Percentiles rank a stretch among this genome's conserved stretches.
Conservation (phyloP, 2,113 vertebrate species). For the Oryzias curvinotus region DNA sequence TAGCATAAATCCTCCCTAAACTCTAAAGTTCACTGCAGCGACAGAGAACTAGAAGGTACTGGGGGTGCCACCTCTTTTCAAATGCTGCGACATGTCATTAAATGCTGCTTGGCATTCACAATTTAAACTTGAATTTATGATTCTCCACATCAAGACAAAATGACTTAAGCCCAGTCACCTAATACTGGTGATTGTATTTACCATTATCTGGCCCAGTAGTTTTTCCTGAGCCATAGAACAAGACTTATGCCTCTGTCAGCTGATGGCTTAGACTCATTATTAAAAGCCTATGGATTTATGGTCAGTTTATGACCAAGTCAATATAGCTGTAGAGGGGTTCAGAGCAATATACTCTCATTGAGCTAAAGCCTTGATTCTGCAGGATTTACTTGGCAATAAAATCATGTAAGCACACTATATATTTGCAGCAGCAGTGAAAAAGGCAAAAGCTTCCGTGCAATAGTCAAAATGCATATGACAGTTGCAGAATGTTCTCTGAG, state of each 20-base stretch:
- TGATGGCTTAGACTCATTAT: conserved; percentile 54
- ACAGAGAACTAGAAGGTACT: neutral
- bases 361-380: conserved; percentile 51
- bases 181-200: conserved; percentile 57
- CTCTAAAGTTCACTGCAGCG: conserved; percentile 4
- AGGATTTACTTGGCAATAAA: conserved; percentile 66
- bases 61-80: conserved; percentile 9
- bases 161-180: conserved; percentile 32
- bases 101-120: conserved; percentile 19
- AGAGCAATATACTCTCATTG: conserved; percentile 52
- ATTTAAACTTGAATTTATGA: conserved; percentile 33
- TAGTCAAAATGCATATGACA: conserved; percentile 38
- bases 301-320: conserved; percentile 62
- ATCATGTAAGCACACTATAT: conserved; percentile 56
- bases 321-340: conserved; percentile 57
- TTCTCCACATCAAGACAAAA: conserved; percentile 13
- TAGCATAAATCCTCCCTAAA: neutral
- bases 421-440: conserved; percentile 38
- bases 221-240: conserved; percentile 40
- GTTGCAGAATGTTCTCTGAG: conserved; percentile 6
- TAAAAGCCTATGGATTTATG: conserved; percentile 68
- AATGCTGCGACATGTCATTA: conserved; percentile 24
- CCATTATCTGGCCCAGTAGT: conserved; percentile 38
- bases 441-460: conserved; percentile 43
- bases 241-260: conserved; percentile 61